Evolutionary conservation across 2,113 vertebrate species (phyloP).

Genomic region (Rattus rattus): DNA sequence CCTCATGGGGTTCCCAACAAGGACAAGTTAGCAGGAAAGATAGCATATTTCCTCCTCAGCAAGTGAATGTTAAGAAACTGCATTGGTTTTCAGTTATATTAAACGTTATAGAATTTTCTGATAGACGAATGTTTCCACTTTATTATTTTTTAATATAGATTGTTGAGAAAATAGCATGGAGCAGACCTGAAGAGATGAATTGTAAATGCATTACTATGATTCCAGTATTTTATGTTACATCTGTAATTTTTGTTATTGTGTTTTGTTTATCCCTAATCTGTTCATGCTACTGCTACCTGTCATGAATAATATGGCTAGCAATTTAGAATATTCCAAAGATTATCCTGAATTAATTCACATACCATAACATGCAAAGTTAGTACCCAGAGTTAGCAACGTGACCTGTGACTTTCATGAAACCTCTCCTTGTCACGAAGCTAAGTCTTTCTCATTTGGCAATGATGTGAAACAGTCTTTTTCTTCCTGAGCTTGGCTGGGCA

Average conservation of each 20-base stretch:
- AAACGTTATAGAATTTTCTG: background rate
- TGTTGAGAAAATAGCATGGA: background rate
- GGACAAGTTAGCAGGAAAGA: background rate
- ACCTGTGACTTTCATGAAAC: background rate
- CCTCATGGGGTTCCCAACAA: background rate
- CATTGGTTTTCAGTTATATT: background rate
- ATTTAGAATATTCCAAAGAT: background rate
- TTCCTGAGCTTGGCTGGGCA: background rate
- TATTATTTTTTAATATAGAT: background rate
- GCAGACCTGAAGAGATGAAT: background rate
- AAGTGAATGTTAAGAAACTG: background rate
- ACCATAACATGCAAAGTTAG: background rate
- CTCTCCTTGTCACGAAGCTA: background rate
- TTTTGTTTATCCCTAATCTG: background rate
- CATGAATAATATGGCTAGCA: background rate
- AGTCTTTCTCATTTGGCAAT: background rate
- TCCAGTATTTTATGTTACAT: background rate
- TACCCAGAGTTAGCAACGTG: background rate
- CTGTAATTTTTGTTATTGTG: background rate
- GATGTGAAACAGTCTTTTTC: background rate
- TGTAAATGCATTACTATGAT: background rate
- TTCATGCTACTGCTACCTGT: background rate
- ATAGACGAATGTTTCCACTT: background rate
- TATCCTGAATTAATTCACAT: background rate
- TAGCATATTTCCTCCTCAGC: background rate